Evolutionary conservation across 35 echinoderm and acorn worm species (phyloP).

Genomic region (Stichopus chloronotus): DNA sequence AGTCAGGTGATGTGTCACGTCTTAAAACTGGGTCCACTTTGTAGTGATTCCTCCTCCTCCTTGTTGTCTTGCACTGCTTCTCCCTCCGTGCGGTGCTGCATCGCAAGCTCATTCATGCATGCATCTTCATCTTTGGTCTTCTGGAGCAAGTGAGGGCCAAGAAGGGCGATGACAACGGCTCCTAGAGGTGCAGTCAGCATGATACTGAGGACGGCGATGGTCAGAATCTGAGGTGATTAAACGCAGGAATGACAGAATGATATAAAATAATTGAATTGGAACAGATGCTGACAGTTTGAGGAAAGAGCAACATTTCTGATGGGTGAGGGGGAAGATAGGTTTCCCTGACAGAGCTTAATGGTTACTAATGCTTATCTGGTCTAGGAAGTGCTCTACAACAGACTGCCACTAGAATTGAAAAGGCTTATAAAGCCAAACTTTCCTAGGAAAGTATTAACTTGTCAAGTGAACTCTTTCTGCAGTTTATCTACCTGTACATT

Average conservation of each 20-base stretch:
- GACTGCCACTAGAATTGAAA: too few relatives aligned
- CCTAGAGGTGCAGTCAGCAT: constrained; percentile 84
- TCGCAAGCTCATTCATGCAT: neutral
- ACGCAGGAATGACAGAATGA: neutral
- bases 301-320: neutral
- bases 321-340: too few relatives aligned
- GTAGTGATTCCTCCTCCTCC: neutral
- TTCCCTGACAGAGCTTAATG: neutral
- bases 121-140: neutral
- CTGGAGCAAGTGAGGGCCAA: constrained; percentile 77
- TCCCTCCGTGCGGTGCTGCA: neutral
- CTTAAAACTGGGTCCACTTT: neutral
- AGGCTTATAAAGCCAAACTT: too few relatives aligned
- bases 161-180: constrained; percentile 77
- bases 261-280: neutral
- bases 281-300: neutral
- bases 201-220: constrained; percentile 88
- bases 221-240: constrained; percentile 66
- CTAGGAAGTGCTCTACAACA: too few relatives aligned
- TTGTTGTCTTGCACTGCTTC: too few relatives aligned
- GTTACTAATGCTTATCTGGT: neutral
- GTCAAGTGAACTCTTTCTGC: too few relatives aligned
- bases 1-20: too few relatives aligned
- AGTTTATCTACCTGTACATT: too few relatives aligned
- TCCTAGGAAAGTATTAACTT: too few relatives aligned